phyloP scores from a whole-genome alignment of 2,113 vertebrate genomes.

The Indicator maculatus region DNA sequence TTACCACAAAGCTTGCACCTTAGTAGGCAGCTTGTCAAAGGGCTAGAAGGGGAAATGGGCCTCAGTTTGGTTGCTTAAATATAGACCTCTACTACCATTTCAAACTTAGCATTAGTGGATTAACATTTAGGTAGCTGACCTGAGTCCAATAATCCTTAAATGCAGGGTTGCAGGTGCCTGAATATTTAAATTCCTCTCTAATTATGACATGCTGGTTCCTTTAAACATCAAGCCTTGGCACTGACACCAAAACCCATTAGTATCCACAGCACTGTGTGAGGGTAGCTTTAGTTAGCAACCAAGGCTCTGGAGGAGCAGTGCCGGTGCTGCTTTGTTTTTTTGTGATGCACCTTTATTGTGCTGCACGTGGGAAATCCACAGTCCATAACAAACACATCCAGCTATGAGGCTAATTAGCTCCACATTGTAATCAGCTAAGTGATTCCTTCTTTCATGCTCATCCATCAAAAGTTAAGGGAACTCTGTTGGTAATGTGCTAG shows the following conservation, averaged over 20 bases:
- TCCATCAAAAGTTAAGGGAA: background rate
- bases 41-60: background rate
- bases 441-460: background rate
- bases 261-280: background rate
- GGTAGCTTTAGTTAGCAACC: background rate
- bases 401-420: background rate
- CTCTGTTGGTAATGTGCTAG: background rate
- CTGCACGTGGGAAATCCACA: background rate
- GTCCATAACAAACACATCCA: background rate
- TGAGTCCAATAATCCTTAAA: background rate
- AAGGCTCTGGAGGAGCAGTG: background rate
- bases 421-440: background rate
- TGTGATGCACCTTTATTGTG: background rate
- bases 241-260: background rate
- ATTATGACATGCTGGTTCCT: background rate
- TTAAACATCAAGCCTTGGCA: background rate
- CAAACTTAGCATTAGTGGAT: background rate
- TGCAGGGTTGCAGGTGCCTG: background rate
- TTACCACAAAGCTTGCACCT: background rate
- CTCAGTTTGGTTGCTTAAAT: background rate
- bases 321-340: background rate
- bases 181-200: background rate
- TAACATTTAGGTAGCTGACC: background rate
- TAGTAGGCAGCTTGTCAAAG: background rate
- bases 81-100: background rate